These are phyloP conservation scores for Ataeniobius toweri DNA, from an alignment of 2,797 vertebrate species.

Conservation along the genomic window DNA sequence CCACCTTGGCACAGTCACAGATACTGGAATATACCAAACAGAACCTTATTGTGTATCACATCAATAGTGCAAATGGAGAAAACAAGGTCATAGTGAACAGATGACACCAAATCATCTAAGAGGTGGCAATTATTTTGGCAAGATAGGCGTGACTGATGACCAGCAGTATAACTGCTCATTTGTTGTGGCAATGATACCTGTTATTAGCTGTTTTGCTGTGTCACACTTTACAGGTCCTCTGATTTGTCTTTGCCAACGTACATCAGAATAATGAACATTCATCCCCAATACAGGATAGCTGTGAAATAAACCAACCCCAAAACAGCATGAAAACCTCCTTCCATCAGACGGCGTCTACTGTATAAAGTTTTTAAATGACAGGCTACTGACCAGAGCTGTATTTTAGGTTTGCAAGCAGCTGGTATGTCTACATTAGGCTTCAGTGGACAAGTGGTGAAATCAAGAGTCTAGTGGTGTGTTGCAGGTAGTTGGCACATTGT, in stretches of 20 bases:
- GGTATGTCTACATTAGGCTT: too few relatives aligned
- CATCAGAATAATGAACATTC: not conserved
- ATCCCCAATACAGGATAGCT: not conserved
- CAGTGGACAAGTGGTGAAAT: not conserved
- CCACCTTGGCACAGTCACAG: conserved; percentile 19
- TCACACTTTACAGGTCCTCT: not conserved
- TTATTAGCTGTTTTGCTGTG: not conserved
- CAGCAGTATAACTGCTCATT: too few relatives aligned
- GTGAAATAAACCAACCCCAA: not conserved
- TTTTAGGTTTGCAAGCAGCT: too few relatives aligned
- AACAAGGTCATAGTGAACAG: not conserved
- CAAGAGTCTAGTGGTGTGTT: not conserved
- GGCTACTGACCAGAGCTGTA: not conserved
- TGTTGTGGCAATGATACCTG: not conserved
- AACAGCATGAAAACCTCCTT: not conserved
- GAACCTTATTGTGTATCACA: conserved; percentile 1
- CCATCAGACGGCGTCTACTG: not conserved
- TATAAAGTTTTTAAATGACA: not conserved
- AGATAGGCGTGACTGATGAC: not conserved
- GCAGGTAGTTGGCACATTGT: not conserved
- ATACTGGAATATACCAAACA: not conserved
- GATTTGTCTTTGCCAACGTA: not conserved
- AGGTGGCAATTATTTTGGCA: not conserved
- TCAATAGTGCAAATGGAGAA: not conserved
- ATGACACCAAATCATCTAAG: not conserved